Evolutionary conservation across 2,888 invertebrate genomes (phyloP).

Genomic region (Sepioteuthis lessoniana): DNA sequence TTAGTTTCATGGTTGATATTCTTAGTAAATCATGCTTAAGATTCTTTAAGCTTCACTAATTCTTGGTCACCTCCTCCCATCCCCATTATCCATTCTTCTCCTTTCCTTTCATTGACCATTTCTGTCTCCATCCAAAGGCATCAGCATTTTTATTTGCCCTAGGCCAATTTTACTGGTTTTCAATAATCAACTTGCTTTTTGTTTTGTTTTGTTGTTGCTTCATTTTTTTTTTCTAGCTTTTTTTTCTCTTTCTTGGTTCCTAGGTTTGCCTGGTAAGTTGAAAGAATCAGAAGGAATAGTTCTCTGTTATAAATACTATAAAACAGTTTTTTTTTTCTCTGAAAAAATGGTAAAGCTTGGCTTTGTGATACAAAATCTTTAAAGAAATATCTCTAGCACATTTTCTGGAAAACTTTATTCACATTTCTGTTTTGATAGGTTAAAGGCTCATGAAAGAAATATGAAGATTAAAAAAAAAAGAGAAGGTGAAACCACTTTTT

Average conservation of each 20-base stretch:
- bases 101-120: neutral
- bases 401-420: neutral
- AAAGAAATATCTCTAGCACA: neutral
- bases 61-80: no score
- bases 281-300: neutral
- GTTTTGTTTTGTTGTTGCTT: neutral
- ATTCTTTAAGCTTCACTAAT: neutral
- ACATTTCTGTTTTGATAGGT: neutral
- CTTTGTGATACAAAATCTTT: neutral
- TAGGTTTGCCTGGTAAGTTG: neutral
- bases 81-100: no score
- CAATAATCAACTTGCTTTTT: neutral
- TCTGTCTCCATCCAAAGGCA: neutral
- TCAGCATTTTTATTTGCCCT: neutral
- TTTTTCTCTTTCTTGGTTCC: neutral
- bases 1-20: constrained; percentile 16
- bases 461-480: no score
- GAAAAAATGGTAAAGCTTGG: neutral
- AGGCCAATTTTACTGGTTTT: neutral
- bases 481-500: no score
- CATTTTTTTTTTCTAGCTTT: no score
- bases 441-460: no score
- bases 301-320: neutral
- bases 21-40: neutral
- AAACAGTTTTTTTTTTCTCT: neutral